Conservation (phyloP, 2,113 vertebrate species). For the Dendrocopos noguchii region DNA sequence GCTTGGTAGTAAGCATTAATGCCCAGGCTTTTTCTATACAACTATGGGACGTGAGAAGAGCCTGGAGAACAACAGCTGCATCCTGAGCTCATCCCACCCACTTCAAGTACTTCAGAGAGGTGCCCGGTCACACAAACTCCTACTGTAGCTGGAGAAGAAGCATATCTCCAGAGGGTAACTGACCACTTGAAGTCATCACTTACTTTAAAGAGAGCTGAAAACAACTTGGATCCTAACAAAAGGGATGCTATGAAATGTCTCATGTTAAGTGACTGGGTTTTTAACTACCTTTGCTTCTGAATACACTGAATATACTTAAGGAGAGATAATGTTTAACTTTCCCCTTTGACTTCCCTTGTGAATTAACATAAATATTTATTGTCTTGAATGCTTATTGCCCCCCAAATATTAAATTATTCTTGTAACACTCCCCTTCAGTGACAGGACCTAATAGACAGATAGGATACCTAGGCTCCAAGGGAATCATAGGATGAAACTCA, state of each 20-base stretch:
- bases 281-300: background rate
- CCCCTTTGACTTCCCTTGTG: background rate
- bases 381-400: background rate
- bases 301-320: background rate
- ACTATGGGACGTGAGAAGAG: background rate
- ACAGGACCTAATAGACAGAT: background rate
- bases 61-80: background rate
- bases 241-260: background rate
- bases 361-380: background rate
- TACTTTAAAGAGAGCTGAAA: constrained; percentile 20
- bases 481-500: background rate
- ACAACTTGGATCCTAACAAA: background rate
- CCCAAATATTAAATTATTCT: background rate
- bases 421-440: background rate
- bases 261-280: constrained; percentile 8
- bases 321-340: background rate
- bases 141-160: background rate
- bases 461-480: background rate
- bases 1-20: background rate
- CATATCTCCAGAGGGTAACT: background rate
- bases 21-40: background rate
- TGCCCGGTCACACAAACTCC: background rate
- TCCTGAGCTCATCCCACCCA: background rate
- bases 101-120: background rate
- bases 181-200: background rate